phyloP scores from a whole-genome alignment of 1,140 invertebrate species.

The Amyelois transitella region DNA sequence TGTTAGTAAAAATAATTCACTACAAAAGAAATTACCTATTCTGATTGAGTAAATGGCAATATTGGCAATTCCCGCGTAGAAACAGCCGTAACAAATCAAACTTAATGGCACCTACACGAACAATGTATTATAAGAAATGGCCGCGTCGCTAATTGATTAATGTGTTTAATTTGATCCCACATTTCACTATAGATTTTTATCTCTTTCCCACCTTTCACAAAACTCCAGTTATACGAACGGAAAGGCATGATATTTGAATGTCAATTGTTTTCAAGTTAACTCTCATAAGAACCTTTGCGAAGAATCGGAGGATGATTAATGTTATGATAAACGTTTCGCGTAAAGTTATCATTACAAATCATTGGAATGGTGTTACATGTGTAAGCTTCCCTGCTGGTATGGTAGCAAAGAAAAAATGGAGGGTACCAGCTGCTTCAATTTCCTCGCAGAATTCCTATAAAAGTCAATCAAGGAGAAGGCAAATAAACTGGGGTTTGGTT shows the following conservation, averaged over 20 bases:
- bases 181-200: slow-evolving; percentile 8
- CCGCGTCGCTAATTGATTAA: slow-evolving; percentile 30
- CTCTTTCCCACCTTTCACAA: slow-evolving; percentile 10
- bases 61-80: neutral
- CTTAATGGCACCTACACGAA: slow-evolving; percentile 18
- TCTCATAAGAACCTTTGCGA: slow-evolving; percentile 20
- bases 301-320: slow-evolving; percentile 30
- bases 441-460: too few species aligned
- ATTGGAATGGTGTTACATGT: too few species aligned
- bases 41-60: too few species aligned
- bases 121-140: slow-evolving; percentile 27
- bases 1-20: too few species aligned
- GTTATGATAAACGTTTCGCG: slow-evolving; percentile 25
- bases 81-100: slow-evolving; percentile 18
- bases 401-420: too few species aligned
- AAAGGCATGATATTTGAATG: slow-evolving; percentile 8
- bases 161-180: slow-evolving; percentile 25
- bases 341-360: neutral
- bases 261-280: slow-evolving; percentile 21
- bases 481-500: too few species aligned
- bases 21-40: too few species aligned
- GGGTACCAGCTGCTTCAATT: too few species aligned
- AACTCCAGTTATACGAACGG: slow-evolving; percentile 4
- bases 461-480: too few species aligned
- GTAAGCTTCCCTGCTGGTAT: too few species aligned